Percentiles rank a stretch among this genome's conserved stretches.
Conservation (phyloP, 2,888 invertebrate species). For the Schizotus pectinicornis region DNA sequence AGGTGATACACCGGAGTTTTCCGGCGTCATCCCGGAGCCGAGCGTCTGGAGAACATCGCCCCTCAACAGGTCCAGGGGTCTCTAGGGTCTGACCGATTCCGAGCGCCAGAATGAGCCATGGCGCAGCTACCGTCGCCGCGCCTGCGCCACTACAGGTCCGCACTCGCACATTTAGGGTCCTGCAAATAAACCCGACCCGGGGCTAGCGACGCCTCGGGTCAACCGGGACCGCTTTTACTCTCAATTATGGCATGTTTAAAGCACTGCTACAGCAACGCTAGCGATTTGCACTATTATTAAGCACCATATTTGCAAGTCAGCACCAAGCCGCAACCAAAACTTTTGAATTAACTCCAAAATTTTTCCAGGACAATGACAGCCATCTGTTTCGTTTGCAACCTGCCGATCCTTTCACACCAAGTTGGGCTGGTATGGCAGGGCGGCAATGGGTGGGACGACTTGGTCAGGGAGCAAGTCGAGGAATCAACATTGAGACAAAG, state of each 20-base stretch:
- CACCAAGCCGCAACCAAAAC: background rate
- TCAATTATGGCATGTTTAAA: conserved; percentile 28
- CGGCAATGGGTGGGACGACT: conserved; percentile 93
- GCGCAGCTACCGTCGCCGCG: conserved; percentile 59
- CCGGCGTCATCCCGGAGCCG: conserved; percentile 44
- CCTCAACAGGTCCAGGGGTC: conserved; percentile 44
- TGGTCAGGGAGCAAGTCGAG: conserved; percentile 84
- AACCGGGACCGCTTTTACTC: conserved; percentile 31
- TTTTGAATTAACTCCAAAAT: conserved; percentile 2
- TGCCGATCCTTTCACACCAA: conserved; percentile 93
- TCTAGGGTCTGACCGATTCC: conserved; percentile 24
- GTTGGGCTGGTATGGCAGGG: conserved; percentile 93
- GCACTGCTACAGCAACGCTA: conserved; percentile 37
- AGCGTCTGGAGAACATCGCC: conserved; percentile 52
- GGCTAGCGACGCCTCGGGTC: conserved; percentile 33
- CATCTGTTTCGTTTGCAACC: conserved; percentile 95
- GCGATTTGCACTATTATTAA: conserved; percentile 15
- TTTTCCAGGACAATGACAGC: conserved; percentile 86
- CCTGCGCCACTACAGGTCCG: conserved; percentile 60
- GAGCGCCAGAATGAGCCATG: conserved; percentile 58
- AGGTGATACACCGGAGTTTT: conserved; percentile 30
- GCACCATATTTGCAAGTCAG: conserved; percentile 13
- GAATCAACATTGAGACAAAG: conserved; percentile 85
- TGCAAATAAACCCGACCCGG: conserved; percentile 22
- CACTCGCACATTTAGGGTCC: conserved; percentile 38